phyloP scores from a whole-genome alignment of 2,113 vertebrate genomes.

The Pelecanoides urinatrix region DNA sequence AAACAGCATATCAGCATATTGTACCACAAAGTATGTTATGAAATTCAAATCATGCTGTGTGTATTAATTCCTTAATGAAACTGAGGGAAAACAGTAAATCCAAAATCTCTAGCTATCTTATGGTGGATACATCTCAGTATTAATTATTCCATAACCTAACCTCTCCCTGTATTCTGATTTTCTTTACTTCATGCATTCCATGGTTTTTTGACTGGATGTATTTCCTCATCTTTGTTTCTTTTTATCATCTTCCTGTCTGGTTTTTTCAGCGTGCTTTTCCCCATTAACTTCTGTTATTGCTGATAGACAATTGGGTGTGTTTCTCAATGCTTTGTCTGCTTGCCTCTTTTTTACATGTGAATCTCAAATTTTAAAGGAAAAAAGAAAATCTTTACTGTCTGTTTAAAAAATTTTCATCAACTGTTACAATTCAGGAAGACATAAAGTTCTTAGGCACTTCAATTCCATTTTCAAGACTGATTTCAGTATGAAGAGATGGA shows the following conservation, averaged over 20 bases:
- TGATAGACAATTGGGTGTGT: fast-evolving
- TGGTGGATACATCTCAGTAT: background rate
- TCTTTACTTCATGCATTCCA: background rate
- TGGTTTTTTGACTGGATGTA: background rate
- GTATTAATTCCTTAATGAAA: background rate
- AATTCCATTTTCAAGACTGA: background rate
- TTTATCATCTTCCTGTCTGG: background rate
- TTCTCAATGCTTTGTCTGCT: background rate
- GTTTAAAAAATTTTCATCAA: background rate
- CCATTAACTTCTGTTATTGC: background rate
- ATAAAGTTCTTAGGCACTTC: background rate
- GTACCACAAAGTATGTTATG: background rate
- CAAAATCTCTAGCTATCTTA: background rate
- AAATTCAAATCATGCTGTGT: background rate
- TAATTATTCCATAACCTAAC: background rate
- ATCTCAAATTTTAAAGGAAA: background rate
- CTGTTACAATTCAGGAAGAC: background rate
- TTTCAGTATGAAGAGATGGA: background rate
- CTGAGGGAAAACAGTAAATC: background rate
- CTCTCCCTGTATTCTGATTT: background rate
- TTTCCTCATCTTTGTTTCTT: background rate
- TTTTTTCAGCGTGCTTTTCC: background rate
- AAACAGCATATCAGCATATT: background rate
- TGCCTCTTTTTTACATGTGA: background rate
- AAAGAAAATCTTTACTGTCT: fast-evolving